phyloP scores from a whole-genome alignment of 2,888 invertebrate genomes.

The Rhagophthalmus giganteus region DNA sequence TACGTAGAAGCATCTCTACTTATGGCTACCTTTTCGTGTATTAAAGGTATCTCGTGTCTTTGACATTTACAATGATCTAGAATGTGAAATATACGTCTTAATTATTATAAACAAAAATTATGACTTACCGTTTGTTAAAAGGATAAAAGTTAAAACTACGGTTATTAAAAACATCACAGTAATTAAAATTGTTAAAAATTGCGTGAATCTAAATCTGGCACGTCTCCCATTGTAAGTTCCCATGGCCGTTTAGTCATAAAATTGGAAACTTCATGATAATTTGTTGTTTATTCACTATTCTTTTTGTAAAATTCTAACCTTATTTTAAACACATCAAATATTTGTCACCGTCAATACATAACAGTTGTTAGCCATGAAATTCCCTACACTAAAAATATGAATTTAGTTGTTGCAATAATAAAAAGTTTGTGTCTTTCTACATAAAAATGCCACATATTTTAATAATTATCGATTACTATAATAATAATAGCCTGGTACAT shows the following conservation, averaged over 20 bases:
- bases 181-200: slow-evolving; percentile 37
- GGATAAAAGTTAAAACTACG: slow-evolving; percentile 45
- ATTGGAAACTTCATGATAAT: neutral
- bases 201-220: slow-evolving; percentile 23
- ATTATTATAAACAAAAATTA: neutral
- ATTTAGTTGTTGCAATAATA: no score
- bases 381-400: neutral
- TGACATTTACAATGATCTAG: slow-evolving; percentile 47
- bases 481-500: no score
- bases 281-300: neutral
- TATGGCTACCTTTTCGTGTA: neutral
- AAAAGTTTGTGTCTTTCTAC: no score
- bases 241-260: slow-evolving; percentile 11
- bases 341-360: neutral
- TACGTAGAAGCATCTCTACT: slow-evolving; percentile 48
- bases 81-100: slow-evolving; percentile 27
- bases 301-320: neutral
- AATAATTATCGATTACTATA: no score
- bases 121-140: slow-evolving; percentile 46
- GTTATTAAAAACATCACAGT: slow-evolving; percentile 39
- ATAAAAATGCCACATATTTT: no score
- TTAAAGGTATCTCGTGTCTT: slow-evolving; percentile 32
- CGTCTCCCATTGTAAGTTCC: slow-evolving; percentile 31
- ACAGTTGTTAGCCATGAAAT: no score
- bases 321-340: neutral